phyloP scores from a whole-genome alignment of 2,113 vertebrate species.

The Anas platyrhynchos region DNA sequence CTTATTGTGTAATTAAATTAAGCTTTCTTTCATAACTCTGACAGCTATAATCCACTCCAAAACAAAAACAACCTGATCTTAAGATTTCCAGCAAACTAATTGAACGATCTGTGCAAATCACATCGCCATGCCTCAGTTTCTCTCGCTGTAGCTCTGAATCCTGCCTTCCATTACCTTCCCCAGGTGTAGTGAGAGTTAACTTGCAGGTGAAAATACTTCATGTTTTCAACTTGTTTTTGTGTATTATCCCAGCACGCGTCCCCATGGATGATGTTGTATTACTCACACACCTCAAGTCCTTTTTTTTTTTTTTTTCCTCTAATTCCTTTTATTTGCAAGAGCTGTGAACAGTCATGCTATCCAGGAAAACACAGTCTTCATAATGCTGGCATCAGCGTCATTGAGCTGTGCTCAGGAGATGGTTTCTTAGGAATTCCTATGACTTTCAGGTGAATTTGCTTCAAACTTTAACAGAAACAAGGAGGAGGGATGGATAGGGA shows the following conservation, averaged over 20 bases:
- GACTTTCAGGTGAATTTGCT: background rate
- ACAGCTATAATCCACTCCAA: background rate
- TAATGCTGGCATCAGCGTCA: background rate
- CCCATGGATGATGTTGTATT: constrained; percentile 44
- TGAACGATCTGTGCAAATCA: background rate
- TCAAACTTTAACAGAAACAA: background rate
- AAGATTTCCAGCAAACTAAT: background rate
- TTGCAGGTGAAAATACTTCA: background rate
- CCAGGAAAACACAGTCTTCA: constrained; percentile 36
- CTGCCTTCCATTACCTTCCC: background rate
- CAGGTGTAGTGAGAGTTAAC: background rate
- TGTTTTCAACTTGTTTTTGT: constrained; percentile 23
- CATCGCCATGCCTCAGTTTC: background rate
- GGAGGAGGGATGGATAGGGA: background rate
- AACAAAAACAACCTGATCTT: background rate
- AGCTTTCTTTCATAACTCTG: background rate
- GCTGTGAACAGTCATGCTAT: background rate
- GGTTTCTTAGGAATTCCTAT: background rate
- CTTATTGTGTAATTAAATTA: background rate
- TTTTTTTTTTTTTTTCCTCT: background rate
- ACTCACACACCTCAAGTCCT: constrained; percentile 39
- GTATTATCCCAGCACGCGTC: constrained; percentile 29
- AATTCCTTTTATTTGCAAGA: constrained; percentile 38
- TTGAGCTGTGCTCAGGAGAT: background rate
- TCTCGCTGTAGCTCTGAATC: background rate